phyloP scores from a whole-genome alignment of 2,797 vertebrate genomes.

The Sebastes kiyomatsui region DNA sequence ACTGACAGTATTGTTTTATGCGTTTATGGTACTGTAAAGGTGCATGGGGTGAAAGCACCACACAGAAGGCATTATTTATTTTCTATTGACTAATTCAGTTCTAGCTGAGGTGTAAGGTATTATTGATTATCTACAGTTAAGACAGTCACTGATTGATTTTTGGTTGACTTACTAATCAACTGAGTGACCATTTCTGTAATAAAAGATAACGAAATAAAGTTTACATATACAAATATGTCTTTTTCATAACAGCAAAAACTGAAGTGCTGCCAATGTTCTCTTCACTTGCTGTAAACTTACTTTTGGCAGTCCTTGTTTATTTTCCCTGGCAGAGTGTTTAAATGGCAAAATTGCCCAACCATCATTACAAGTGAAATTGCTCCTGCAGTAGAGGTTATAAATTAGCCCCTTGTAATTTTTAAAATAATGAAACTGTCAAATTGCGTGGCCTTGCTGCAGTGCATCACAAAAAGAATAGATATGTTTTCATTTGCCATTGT shows the following conservation, averaged over 20 bases:
- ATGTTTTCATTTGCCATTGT: slow-evolving; percentile 17
- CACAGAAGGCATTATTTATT: background rate
- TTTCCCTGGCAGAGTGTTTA: slow-evolving; percentile 14
- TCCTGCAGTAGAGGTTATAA: slow-evolving; percentile 29
- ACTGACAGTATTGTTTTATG: background rate
- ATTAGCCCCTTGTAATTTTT: slow-evolving; percentile 17
- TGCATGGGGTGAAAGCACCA: background rate
- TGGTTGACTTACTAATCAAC: background rate
- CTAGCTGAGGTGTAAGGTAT: background rate
- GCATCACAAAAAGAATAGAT: background rate
- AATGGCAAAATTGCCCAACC: slow-evolving; percentile 24
- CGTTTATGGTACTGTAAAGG: background rate
- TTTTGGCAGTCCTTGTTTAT: slow-evolving; percentile 22
- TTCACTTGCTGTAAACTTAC: background rate
- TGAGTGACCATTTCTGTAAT: background rate
- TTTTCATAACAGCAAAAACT: background rate
- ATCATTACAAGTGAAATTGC: slow-evolving; percentile 42
- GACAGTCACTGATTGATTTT: background rate
- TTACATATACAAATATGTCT: background rate
- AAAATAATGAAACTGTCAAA: slow-evolving; percentile 40
- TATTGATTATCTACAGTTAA: background rate
- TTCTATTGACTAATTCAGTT: background rate
- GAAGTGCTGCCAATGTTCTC: background rate
- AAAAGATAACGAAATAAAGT: background rate
- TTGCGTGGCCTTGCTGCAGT: slow-evolving; percentile 4